Evolutionary conservation across 2,797 vertebrate species (phyloP).

Genomic region (Chloroceryle amazona): DNA sequence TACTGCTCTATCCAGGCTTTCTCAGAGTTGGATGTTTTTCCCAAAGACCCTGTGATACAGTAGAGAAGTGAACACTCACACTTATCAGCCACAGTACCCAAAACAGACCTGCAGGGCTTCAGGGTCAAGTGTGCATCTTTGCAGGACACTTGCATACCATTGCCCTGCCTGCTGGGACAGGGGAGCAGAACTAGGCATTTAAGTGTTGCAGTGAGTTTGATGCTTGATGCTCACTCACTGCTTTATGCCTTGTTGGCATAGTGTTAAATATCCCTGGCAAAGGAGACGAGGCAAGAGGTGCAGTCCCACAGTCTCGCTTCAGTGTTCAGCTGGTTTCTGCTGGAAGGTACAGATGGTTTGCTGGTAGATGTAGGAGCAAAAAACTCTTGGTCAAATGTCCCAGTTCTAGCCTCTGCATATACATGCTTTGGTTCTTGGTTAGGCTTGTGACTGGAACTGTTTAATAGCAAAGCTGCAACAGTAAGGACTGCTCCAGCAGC

Average conservation of each 20-base stretch:
- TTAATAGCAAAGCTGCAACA: not conserved
- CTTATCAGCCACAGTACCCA: not conserved
- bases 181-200: not conserved
- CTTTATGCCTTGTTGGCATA: not conserved
- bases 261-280: not conserved
- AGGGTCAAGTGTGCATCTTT: not conserved
- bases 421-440: not conserved
- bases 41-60: not conserved
- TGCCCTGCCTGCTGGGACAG: not conserved
- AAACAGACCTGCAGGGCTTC: not conserved
- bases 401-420: not conserved
- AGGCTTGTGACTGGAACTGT: not conserved
- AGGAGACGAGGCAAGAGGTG: not conserved
- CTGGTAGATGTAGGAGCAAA: not conserved
- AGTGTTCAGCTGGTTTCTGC: accelerated
- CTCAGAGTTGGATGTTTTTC: not conserved
- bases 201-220: not conserved
- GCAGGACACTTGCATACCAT: not conserved
- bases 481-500: not conserved
- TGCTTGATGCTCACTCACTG: accelerated
- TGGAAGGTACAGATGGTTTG: not conserved
- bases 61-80: not conserved
- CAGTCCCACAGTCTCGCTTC: not conserved
- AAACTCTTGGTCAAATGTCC: not conserved
- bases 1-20: not conserved